Conservation (phyloP, 2,113 vertebrate genomes). For the Serilophus lunatus region DNA sequence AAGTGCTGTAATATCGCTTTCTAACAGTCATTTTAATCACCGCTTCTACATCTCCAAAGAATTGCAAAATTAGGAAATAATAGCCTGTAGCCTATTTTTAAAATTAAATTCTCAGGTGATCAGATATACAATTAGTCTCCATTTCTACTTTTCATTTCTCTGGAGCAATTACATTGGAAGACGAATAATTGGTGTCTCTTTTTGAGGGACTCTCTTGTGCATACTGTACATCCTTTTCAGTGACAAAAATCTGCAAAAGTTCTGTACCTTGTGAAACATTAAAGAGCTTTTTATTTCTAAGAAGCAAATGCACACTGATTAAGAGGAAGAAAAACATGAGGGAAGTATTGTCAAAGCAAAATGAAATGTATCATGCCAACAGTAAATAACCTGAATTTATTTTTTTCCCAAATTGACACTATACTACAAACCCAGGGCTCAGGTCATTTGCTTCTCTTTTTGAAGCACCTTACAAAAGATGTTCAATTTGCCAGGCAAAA, state of each 20-base stretch:
- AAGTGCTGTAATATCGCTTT: constrained; percentile 19
- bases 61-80: constrained; percentile 54
- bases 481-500: not conserved
- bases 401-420: not conserved
- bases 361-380: not conserved
- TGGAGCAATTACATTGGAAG: constrained; percentile 47
- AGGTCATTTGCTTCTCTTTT: not conserved
- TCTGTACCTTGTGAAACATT: not conserved
- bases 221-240: constrained; percentile 9
- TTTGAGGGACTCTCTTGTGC: constrained; percentile 34
- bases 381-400: not conserved
- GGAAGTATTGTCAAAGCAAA: not conserved
- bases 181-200: constrained; percentile 36
- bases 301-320: not conserved
- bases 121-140: constrained; percentile 49
- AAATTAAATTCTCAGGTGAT: constrained; percentile 59
- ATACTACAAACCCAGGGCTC: not conserved
- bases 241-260: not conserved
- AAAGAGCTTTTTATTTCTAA: not conserved
- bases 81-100: constrained; percentile 52
- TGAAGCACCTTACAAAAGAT: not conserved
- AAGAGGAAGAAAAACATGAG: not conserved
- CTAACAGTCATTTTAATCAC: constrained; percentile 53
- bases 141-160: constrained; percentile 48
- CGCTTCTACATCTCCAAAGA: constrained; percentile 28